Base-by-base conservation (phyloP, 2,797 vertebrate species). In the Poecilia velifera region DNA sequence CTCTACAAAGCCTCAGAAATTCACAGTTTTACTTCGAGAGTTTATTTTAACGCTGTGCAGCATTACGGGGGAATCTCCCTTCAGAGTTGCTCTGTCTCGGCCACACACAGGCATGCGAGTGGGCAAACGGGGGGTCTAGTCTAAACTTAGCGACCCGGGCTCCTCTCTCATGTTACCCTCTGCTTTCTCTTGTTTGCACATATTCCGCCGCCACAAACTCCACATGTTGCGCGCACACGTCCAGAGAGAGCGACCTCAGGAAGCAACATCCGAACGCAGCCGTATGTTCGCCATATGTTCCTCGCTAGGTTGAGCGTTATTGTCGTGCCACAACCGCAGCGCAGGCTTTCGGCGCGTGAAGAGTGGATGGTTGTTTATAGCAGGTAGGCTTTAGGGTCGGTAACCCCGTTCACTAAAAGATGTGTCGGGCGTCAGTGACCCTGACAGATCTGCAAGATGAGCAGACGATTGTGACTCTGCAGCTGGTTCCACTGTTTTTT, bases 71-170 rank as follows among this genome's bases (percentile, higher is more conserved):
- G 90, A 92, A 90, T 94, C 89, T 92, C 90, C 91, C 88, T 88
- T 89, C 89, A 85, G 90, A 89, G 86, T 46, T 80, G 53, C 51
- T 89, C 78, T 88, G 79, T 78, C 84, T 85, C 45, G 77, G 81
- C 90, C 92, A 76, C 84, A 79, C 86, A 79, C 86, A 88, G 88
- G 82, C 93, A 92, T 93, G 86, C 68, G 81, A 90, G 90, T 84
- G 86, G 90, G 84, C 87, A 83, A 88, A 90, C 88, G 46, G 84
- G 84, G 86, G 91, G 89, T 88, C 85, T 84, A 89, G 88, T 93
- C 95, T 96, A 96, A 95, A 96, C 91, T 95, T 96, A 96, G 95
- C 92, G 88, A 77, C 79, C 80, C 75, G 71, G 87, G 49, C 88
- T 78, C 74, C 78, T 18, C 87, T 86, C 94, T 96, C 95, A 86